Percentiles rank a stretch among this genome's conserved stretches.
These are phyloP conservation scores for Peromyscus maniculatus DNA, from an alignment of 2,113 vertebrate genomes.

Conservation along the genomic window DNA sequence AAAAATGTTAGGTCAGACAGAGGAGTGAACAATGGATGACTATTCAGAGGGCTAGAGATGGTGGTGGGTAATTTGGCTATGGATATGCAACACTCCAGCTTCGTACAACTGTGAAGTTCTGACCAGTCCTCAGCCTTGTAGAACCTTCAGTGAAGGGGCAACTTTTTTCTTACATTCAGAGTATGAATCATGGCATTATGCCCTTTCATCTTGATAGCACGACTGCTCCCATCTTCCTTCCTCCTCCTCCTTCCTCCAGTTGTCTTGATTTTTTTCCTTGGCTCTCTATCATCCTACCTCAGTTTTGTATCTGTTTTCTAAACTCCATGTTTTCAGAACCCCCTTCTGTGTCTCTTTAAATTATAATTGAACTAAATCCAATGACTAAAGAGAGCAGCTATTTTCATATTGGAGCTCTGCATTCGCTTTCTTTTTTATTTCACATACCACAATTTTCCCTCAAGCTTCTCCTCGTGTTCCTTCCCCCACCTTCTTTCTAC, in stretches of 20 bases:
- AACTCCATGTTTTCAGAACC: neutral
- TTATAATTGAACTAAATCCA: neutral
- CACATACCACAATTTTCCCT: no score
- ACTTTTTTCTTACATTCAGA: neutral
- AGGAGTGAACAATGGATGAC: neutral
- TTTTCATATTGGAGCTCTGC: neutral
- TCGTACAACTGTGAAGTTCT: no score
- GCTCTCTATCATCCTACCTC: neutral
- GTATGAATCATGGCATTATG: neutral
- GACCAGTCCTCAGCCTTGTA: neutral
- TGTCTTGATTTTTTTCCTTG: neutral
- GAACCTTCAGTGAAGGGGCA: neutral
- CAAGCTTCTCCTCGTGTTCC: no score
- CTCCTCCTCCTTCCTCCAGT: neutral
- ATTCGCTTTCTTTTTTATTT: neutral
- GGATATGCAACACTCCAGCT: neutral
- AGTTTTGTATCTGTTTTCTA: neutral
- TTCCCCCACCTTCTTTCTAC: no score
- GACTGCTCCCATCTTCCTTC: neutral
- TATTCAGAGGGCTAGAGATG: neutral
- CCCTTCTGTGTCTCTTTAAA: neutral
- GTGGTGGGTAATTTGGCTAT: neutral
- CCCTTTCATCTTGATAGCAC: neutral
- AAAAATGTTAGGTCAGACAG: neutral
- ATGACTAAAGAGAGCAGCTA: neutral